Conservation (phyloP, 2,113 vertebrate species). For the Bubo blakistoni region DNA sequence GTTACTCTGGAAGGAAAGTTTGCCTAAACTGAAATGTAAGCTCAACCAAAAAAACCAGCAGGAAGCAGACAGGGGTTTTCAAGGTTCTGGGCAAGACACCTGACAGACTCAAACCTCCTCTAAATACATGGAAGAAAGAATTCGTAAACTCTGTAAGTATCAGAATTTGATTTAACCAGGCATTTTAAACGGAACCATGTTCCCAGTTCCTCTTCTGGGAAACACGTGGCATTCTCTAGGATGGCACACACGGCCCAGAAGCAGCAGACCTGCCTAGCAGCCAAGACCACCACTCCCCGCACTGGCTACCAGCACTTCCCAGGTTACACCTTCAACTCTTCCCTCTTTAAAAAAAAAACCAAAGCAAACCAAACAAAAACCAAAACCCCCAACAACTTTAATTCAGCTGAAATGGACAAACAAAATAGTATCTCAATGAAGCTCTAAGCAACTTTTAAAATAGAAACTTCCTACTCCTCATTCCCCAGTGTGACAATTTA, state of each 20-base stretch:
- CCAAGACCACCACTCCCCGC: neutral
- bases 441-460: neutral
- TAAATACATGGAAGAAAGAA: neutral
- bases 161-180: neutral
- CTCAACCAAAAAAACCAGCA: neutral
- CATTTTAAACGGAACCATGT: neutral
- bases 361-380: neutral
- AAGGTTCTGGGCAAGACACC: neutral
- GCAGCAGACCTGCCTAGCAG: neutral
- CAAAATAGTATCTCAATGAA: neutral
- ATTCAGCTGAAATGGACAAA: neutral
- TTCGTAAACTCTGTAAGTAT: neutral
- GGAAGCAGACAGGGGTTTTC: neutral
- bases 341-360: neutral
- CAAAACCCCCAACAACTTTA: neutral
- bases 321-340: neutral
- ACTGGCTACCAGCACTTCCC: neutral
- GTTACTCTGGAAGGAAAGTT: neutral
- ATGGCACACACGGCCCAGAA: neutral
- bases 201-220: neutral
- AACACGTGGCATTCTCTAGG: neutral
- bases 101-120: neutral
- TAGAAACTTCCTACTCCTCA: neutral
- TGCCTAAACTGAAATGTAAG: neutral
- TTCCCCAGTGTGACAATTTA: neutral